These are phyloP conservation scores for Drosophila arizonae DNA, from an alignment of 1,140 invertebrate species.

Conservation along the genomic window DNA sequence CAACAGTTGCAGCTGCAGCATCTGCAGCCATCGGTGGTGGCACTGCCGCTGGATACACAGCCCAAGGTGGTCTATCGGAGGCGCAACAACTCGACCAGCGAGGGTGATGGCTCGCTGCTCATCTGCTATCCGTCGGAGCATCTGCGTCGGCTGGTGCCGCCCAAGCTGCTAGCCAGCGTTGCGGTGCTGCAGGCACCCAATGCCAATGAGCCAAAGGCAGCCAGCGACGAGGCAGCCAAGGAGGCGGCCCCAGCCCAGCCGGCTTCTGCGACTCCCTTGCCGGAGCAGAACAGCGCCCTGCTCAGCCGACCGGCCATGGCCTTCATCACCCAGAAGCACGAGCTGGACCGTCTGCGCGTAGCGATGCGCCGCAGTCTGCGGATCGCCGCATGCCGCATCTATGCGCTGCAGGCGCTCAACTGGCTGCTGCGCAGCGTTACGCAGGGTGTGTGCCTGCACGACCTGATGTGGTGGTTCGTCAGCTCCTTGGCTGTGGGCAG, in stretches of 20 bases:
- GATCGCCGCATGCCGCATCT: constrained; percentile 92
- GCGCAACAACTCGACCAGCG: constrained; percentile 77
- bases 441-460: constrained; percentile 94
- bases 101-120: constrained; percentile 87
- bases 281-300: constrained; percentile 65
- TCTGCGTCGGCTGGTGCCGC: constrained; percentile 87
- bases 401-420: constrained; percentile 93
- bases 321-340: constrained; percentile 93
- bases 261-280: not conserved
- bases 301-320: constrained; percentile 89
- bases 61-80: constrained; percentile 77
- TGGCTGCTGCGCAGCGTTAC: constrained; percentile 97
- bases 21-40: constrained; percentile 14
- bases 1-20: constrained; percentile 33
- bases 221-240: constrained; percentile 3
- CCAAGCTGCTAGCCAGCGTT: constrained; percentile 65
- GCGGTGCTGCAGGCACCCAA: constrained; percentile 48
- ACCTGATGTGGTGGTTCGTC: constrained; percentile 98
- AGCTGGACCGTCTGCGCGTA: constrained; percentile 90
- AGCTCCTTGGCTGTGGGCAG: constrained; percentile 86
- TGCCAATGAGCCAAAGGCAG: constrained; percentile 21
- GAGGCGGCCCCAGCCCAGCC: not conserved
- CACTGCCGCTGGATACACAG: constrained; percentile 35
- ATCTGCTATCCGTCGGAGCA: constrained; percentile 92
- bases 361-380: constrained; percentile 93